A percentile compares a stretch with the other conserved stretches of the same genome.
phyloP scores from a whole-genome alignment of 2,888 invertebrate species.

The Antitype chi region DNA sequence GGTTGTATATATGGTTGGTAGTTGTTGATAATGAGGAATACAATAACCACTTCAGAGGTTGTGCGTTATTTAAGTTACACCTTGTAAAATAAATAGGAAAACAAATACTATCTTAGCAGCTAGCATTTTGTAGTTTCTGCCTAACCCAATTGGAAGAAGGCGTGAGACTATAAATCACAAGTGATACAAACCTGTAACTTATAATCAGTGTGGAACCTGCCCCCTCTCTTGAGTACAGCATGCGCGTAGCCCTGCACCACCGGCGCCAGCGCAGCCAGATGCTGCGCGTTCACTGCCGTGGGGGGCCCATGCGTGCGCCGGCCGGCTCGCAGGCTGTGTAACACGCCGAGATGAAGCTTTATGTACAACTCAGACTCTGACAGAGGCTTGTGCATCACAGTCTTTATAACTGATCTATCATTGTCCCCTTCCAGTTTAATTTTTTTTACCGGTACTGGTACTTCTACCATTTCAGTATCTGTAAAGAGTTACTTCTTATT shows the following conservation, averaged over 20 bases:
- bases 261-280: constrained; percentile 88
- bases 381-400: constrained; percentile 71
- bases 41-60: too few species aligned
- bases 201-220: constrained; percentile 81
- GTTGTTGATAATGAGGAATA: too few species aligned
- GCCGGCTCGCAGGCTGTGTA: constrained; percentile 92
- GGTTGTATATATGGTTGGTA: too few species aligned
- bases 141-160: background rate
- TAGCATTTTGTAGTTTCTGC: background rate
- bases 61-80: too few species aligned
- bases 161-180: background rate
- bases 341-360: constrained; percentile 92
- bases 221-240: constrained; percentile 77
- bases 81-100: background rate
- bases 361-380: constrained; percentile 89
- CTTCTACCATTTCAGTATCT: constrained; percentile 84
- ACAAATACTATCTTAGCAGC: background rate
- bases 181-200: constrained; percentile 80
- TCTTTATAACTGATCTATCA: constrained; percentile 74
- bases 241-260: constrained; percentile 86
- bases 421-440: constrained; percentile 84
- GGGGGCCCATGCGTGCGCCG: constrained; percentile 87
- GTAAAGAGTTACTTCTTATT: constrained; percentile 30
- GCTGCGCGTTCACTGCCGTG: constrained; percentile 92
- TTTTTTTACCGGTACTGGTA: constrained; percentile 79